Evolutionary conservation across 2,113 vertebrate genomes (phyloP).

Genomic region (Pontoporia blainvillei): DNA sequence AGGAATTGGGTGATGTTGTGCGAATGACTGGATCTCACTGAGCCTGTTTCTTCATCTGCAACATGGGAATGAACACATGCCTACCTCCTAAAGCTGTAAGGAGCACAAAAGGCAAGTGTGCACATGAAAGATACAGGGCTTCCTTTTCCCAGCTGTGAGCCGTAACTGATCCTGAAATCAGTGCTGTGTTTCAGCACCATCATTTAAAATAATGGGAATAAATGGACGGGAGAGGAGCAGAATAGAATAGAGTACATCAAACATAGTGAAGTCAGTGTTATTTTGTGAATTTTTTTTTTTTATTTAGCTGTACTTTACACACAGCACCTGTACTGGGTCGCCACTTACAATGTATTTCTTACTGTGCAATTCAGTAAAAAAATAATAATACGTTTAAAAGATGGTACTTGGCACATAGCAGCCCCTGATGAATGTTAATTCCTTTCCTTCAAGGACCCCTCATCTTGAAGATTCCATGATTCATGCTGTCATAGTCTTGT

Average conservation of each 20-base stretch:
- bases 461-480: not conserved
- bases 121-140: accelerated
- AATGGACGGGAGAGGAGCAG: not conserved
- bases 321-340: not conserved
- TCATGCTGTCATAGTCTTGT: not conserved
- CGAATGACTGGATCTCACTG: not conserved
- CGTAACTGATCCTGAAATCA: not conserved
- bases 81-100: not conserved
- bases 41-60: not conserved
- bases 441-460: not conserved
- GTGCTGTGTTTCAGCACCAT: not conserved
- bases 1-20: not conserved
- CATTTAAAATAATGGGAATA: not conserved
- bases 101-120: not conserved
- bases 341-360: not conserved
- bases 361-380: not conserved
- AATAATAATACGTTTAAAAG: not conserved
- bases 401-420: not conserved
- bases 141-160: not conserved
- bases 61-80: not conserved
- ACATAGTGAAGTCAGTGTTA: not conserved
- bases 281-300: not conserved
- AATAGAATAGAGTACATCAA: too few species aligned
- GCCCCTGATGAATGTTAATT: not conserved
- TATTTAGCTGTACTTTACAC: not conserved